phyloP scores from a whole-genome alignment of 1,140 invertebrate genomes.

The Tetramorium simillimum region DNA sequence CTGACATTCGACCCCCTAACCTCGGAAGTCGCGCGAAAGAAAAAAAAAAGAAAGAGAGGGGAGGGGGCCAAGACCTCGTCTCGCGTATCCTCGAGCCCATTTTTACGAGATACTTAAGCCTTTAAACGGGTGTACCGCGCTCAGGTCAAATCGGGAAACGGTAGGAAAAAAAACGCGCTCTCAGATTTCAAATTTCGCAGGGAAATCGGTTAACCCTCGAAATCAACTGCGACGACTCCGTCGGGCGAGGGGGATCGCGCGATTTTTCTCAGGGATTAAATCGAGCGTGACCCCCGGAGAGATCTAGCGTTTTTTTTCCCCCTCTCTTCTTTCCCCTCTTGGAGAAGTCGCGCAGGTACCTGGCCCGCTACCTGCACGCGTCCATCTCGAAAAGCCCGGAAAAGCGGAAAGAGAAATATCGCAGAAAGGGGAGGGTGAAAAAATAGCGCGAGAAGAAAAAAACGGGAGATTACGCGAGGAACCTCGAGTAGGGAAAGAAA shows the following conservation, averaged over 20 bases:
- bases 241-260: conserved; percentile 37
- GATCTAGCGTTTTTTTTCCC: conserved; percentile 54
- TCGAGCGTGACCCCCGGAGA: conserved; percentile 80
- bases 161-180: conserved; percentile 66
- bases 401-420: conserved; percentile 60
- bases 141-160: conserved; percentile 54
- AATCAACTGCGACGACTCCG: conserved; percentile 62
- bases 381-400: conserved; percentile 46
- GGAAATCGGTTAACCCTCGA: conserved; percentile 84
- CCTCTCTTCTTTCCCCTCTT: conserved; percentile 25
- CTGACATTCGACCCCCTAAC: conserved; percentile 70
- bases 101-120: conserved; percentile 85
- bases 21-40: conserved; percentile 54
- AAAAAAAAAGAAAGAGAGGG: not conserved
- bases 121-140: conserved; percentile 80
- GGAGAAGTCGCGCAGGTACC: conserved; percentile 66
- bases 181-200: conserved; percentile 82
- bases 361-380: conserved; percentile 68
- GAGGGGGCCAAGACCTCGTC: not conserved
- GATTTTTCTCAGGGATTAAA: conserved; percentile 86
- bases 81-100: conserved; percentile 67
- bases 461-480: conserved; percentile 75
- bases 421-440: not conserved
- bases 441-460: conserved; percentile 58
- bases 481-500: conserved; percentile 65